phyloP scores from a whole-genome alignment of 2,113 vertebrate genomes.

The Callionymus lyra region DNA sequence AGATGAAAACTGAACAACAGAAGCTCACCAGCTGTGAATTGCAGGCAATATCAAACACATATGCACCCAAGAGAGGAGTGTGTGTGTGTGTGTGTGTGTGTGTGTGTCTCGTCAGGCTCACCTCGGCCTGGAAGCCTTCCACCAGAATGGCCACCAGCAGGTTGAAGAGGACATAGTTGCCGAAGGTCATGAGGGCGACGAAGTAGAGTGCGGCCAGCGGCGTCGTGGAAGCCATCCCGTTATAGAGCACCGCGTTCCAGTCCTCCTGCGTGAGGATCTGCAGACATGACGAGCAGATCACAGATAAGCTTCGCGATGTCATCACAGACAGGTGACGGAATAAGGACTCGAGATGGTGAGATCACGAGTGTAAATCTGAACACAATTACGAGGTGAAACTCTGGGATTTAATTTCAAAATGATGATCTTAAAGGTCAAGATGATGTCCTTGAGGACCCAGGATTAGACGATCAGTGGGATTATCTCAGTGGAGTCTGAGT shows the following conservation, averaged over 20 bases:
- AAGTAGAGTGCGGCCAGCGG: slow-evolving; percentile 93
- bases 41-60: slow-evolving; percentile 58
- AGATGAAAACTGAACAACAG: slow-evolving; percentile 63
- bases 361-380: too few relatives aligned
- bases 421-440: too few relatives aligned
- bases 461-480: too few relatives aligned
- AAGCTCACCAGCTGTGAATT: slow-evolving; percentile 63
- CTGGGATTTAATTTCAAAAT: too few relatives aligned
- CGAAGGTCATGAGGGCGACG: slow-evolving; percentile 95
- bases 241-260: slow-evolving; percentile 95
- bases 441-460: too few relatives aligned
- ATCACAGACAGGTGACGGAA: background rate
- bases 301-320: background rate
- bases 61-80: slow-evolving; percentile 44
- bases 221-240: slow-evolving; percentile 94
- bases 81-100: slow-evolving; percentile 3
- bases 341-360: too few relatives aligned
- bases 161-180: slow-evolving; percentile 97
- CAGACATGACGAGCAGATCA: slow-evolving; percentile 7
- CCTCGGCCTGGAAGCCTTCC: slow-evolving; percentile 89
- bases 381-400: too few relatives aligned
- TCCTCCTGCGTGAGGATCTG: slow-evolving; percentile 97
- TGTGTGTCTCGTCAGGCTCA: slow-evolving; percentile 25
- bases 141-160: slow-evolving; percentile 95
- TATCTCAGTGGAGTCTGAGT: too few relatives aligned